Evolutionary conservation across 2,888 invertebrate genomes (phyloP).

Genomic region (Chymomyza procnemis): DNA sequence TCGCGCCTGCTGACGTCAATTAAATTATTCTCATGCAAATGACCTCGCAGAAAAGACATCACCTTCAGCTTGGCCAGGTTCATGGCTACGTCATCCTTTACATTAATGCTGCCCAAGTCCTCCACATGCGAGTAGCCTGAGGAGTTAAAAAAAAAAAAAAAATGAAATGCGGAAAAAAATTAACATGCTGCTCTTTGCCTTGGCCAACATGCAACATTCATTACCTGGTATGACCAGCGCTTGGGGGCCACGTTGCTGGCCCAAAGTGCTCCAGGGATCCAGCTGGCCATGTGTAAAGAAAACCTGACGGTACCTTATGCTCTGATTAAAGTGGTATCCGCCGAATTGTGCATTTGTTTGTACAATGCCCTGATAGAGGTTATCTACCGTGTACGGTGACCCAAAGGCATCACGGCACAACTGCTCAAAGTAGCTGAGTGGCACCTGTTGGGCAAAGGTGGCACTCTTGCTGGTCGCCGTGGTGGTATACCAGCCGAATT

Average conservation of each 20-base stretch:
- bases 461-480: conserved; percentile 74
- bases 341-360: conserved; percentile 57
- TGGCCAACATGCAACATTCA: not conserved
- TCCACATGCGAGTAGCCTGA: conserved; percentile 72
- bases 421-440: conserved; percentile 62
- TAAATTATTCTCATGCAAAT: conserved; percentile 9
- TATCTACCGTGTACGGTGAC: conserved; percentile 23
- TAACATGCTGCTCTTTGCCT: not conserved
- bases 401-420: conserved; percentile 67
- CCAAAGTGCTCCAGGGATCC: conserved; percentile 81
- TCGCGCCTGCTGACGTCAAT: too few species aligned
- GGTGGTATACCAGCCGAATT: conserved; percentile 91
- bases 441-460: conserved; percentile 61
- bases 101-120: conserved; percentile 71
- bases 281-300: conserved; percentile 80
- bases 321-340: conserved; percentile 45
- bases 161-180: too few species aligned
- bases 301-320: conserved; percentile 73
- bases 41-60: conserved; percentile 62
- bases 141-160: conserved; percentile 13
- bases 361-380: conserved; percentile 43
- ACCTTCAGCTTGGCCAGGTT: conserved; percentile 70
- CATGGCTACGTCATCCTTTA: conserved; percentile 67
- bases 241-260: conserved; percentile 73
- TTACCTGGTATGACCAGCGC: conserved; percentile 66